Base-by-base conservation (phyloP, 2,888 invertebrate genomes). In the Pseudolycoriella hygida region DNA sequence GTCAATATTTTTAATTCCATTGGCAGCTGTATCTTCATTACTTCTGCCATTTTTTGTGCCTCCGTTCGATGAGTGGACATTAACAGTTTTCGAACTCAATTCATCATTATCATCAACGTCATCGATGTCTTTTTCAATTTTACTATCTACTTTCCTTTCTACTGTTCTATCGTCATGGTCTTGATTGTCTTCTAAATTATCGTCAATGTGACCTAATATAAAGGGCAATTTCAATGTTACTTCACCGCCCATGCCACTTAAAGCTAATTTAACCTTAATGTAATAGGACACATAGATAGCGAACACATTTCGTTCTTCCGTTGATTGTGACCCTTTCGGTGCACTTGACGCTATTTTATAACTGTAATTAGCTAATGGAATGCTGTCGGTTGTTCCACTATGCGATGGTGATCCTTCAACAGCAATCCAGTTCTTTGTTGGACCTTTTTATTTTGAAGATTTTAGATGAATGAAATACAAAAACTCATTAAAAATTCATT, bases 201-300 rank as follows among this genome's bases (percentile, higher is more conserved):
- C 51, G 40, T 52, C 54, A 10, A 54, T 49, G 61, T 83, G 82
- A 62, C 80, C 80, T 17, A 85, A 63, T 0, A 76, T 77, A 58
- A 85, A 85, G 0, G 84, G 84, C 30, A 85, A 64, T 59, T 84
- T 84, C 2, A 83, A 63, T 2, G 80, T 77, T 2, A 84, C 68
- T 47, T 80, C 79, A 10, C 83, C 82, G 1, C 82, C 81, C 71
- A 85, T 80, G 1, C 80, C 75, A 48, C 83, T 82, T 34, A 83
- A 71, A 6, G 78, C 67, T 1, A 84, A 68, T 61, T 84, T 85
- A 1, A 85, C 77, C 72, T 86, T 85, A 17, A 86, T 82, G 60
- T 86, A 86, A 60, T 87, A 87, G 1, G 84, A 83, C 10, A 87
- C 85, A 67, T 85, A 85, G 55, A 87, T 86, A 40, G 86, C 85